Percentiles rank a stretch among this genome's conserved stretches.
Conservation (phyloP, 2,113 vertebrate species). For the Ceyx cyanopectus region DNA sequence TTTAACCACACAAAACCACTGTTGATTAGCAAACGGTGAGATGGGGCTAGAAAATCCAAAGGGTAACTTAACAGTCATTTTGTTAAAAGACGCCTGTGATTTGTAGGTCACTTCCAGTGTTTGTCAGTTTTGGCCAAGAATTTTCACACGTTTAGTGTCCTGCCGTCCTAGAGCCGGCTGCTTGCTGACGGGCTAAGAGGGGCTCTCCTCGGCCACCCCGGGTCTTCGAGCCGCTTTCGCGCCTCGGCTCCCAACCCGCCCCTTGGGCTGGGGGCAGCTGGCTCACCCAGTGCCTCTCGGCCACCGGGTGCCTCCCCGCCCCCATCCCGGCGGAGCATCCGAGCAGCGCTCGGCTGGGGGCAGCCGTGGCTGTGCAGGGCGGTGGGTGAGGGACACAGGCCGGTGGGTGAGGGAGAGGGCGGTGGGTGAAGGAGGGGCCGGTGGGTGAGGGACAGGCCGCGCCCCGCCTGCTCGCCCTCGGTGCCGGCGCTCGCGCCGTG, state of each 20-base stretch:
- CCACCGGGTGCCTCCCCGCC: background rate
- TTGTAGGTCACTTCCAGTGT: rapidly evolving
- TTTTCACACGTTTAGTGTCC: rapidly evolving
- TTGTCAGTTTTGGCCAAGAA: rapidly evolving
- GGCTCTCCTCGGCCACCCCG: background rate
- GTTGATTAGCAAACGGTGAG: background rate
- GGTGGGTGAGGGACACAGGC: background rate
- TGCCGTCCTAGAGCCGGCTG: rapidly evolving
- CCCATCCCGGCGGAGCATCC: background rate
- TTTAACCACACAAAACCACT: background rate
- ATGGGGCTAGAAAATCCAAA: background rate
- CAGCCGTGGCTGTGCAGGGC: background rate
- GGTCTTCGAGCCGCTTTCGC: background rate
- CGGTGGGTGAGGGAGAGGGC: no score
- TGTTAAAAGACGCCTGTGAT: rapidly evolving
- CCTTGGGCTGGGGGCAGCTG: background rate
- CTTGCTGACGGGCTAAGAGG: background rate
- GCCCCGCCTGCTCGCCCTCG: background rate
- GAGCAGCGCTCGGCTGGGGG: background rate
- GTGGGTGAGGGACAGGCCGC: background rate
- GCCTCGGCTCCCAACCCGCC: background rate
- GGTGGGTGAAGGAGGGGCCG: no score
- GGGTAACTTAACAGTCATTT: background rate
- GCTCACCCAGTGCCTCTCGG: rapidly evolving
- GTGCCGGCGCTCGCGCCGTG: background rate